Evolutionary conservation across 1,140 invertebrate genomes (phyloP).

Genomic region (Delia radicum): DNA sequence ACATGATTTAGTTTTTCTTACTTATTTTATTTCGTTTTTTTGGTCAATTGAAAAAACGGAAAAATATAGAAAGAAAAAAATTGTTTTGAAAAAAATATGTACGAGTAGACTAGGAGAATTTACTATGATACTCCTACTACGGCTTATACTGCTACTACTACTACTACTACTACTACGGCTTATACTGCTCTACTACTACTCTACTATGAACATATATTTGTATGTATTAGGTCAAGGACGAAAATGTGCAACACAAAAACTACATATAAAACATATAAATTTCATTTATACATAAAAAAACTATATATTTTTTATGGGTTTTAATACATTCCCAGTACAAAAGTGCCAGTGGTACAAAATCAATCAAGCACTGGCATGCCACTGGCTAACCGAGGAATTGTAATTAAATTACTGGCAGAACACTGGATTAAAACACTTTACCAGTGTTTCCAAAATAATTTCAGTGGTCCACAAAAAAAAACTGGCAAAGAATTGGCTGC

Average conservation of each 20-base stretch:
- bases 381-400: too few species aligned
- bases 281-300: neutral
- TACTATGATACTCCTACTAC: neutral
- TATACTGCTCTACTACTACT: neutral
- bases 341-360: too few species aligned
- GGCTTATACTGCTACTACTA: neutral
- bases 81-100: neutral
- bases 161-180: neutral
- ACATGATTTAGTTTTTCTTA: neutral
- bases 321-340: too few species aligned
- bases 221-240: conserved; percentile 1
- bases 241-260: neutral
- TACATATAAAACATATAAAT: neutral
- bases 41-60: neutral
- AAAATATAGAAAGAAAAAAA: neutral
- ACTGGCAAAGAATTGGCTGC: too few species aligned
- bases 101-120: neutral
- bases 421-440: too few species aligned
- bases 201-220: too few species aligned
- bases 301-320: too few species aligned
- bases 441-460: too few species aligned
- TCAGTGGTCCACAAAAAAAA: too few species aligned
- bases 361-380: too few species aligned
- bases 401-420: too few species aligned
- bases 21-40: neutral